Evolutionary conservation across 2,797 vertebrate genomes (phyloP).

Genomic region (Galagoides demidoff): DNA sequence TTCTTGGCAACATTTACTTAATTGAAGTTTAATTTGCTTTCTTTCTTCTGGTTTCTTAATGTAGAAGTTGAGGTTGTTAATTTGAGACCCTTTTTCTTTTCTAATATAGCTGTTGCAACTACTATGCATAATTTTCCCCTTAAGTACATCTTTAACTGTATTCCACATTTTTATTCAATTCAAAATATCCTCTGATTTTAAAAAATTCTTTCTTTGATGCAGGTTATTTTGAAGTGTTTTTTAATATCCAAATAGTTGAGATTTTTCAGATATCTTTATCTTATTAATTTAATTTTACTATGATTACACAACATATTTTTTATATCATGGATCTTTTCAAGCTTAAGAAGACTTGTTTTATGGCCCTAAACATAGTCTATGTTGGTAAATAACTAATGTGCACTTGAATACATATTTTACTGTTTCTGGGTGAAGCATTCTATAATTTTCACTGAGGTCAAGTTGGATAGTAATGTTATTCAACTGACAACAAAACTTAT

Average conservation of each 20-base stretch:
- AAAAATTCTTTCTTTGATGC: neutral
- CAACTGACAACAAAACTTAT: neutral
- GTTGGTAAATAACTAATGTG: neutral
- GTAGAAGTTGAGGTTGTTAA: neutral
- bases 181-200: neutral
- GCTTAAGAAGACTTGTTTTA: neutral
- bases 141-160: neutral
- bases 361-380: neutral
- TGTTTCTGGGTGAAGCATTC: neutral
- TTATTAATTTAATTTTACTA: neutral
- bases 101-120: neutral
- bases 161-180: neutral
- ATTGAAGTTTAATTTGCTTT: neutral
- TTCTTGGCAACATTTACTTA: neutral
- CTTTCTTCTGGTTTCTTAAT: neutral
- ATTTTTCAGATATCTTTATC: neutral
- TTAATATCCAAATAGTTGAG: conserved; percentile 8
- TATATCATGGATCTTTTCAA: neutral
- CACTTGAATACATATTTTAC: neutral
- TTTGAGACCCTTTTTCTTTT: neutral
- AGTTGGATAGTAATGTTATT: neutral
- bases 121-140: neutral
- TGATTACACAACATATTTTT: neutral
- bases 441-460: neutral
- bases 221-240: neutral